Evolutionary conservation across 2,797 vertebrate genomes (phyloP).

Genomic region (Falco naumanni): DNA sequence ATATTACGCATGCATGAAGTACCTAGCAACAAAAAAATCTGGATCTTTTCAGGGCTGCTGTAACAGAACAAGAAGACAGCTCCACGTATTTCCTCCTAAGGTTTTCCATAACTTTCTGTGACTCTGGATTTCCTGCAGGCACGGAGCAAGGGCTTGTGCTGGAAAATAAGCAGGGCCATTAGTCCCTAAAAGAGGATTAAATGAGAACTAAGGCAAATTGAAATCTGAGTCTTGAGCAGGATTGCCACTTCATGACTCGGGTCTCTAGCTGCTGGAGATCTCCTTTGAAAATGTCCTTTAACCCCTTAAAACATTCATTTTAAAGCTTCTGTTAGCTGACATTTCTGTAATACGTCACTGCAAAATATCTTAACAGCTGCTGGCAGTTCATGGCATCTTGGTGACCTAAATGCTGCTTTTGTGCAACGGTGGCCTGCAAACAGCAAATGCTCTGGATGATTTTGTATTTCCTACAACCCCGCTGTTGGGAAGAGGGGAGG

Average conservation of each 20-base stretch:
- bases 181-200: neutral
- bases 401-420: neutral
- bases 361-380: neutral
- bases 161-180: neutral
- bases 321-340: neutral
- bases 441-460: neutral
- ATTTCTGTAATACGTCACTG: neutral
- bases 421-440: neutral
- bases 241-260: neutral
- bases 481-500: neutral
- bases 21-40: neutral
- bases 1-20: neutral
- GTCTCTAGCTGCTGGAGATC: neutral
- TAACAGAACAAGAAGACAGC: neutral
- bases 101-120: neutral
- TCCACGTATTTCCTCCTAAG: neutral
- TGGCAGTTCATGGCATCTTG: neutral
- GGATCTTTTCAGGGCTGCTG: neutral
- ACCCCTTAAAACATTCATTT: neutral
- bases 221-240: neutral
- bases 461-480: neutral
- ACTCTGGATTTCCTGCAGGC: neutral
- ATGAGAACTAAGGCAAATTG: neutral
- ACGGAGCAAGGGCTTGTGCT: neutral
- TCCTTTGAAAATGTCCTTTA: slow-evolving; percentile 15